Conservation (phyloP, 2,113 vertebrate genomes). For the Calidris pygmaea region DNA sequence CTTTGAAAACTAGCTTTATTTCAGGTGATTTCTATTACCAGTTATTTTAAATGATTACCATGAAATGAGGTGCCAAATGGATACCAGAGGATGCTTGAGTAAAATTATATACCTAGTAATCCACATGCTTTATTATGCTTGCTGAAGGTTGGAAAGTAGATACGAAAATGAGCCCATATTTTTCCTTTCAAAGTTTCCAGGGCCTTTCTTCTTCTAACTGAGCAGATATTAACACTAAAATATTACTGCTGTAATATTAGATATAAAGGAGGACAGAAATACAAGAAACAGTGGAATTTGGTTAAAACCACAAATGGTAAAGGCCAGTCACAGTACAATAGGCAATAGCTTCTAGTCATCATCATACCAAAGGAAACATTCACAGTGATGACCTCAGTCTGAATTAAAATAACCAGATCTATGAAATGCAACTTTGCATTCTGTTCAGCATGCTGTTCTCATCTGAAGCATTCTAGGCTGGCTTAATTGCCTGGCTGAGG, state of each 20-base stretch:
- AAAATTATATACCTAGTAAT: constrained; percentile 24
- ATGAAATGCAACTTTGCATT: constrained; percentile 23
- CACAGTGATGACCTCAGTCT: not conserved
- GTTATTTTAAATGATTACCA: constrained; percentile 22
- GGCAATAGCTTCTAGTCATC: not conserved
- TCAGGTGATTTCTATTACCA: constrained; percentile 42
- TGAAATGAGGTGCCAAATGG: constrained; percentile 34
- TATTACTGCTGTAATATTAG: not conserved
- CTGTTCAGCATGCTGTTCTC: not conserved
- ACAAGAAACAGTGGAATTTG: not conserved
- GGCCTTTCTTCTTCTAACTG: not conserved
- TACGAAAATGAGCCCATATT: not conserved
- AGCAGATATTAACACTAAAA: not conserved
- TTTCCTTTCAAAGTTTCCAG: constrained; percentile 19
- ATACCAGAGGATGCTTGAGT: constrained; percentile 13
- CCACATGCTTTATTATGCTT: not conserved
- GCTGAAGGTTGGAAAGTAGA: constrained; percentile 3
- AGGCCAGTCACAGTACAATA: not conserved
- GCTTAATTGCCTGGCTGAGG: constrained; percentile 11
- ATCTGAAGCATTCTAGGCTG: not conserved
- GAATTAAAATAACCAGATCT: constrained; percentile 28
- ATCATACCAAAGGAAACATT: not conserved
- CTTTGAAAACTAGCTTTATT: not conserved
- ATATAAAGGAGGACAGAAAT: not conserved
- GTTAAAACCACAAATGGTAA: not conserved